Base-by-base conservation (phyloP, 2,113 vertebrate genomes). In the Taurulus bubalis region DNA sequence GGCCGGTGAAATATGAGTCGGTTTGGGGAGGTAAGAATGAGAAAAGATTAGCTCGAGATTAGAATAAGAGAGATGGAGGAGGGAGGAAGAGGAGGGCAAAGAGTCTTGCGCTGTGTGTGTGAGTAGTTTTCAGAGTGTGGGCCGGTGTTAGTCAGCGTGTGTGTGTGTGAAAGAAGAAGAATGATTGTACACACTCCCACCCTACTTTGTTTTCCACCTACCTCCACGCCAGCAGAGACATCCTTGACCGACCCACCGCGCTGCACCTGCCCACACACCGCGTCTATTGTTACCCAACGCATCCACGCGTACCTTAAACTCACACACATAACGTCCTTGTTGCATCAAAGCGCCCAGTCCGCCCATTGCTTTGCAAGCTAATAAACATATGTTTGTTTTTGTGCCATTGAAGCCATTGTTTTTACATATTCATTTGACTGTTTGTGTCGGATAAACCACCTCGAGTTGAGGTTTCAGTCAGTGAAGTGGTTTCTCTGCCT, bases 11-110 rank as follows among this genome's bases (percentile, higher is more conserved):
- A 94, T 95, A 95, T 94, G 94, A 93, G 90, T 82, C 73, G 79
- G 90, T 93, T 93, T 91, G 86, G 88, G 90, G 86, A 90, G 92
- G 90, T 93, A 91, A 92, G 92, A 92, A 92, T 90, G 91, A 91
- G 90, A 91, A 93, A 93, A 94, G 94, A 94, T 94, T 91, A 94
- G 91, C 36, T 86, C 87, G 87, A 93, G 94, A 94, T 94, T 93
- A 94, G 90, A 94, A 92, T 90, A 94, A 92, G 91, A 94, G 87
- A 94, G 93, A 93, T 92, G 91, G 77, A 90, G 89, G 82, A 91
- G 86, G 75, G 86, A 79, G 81, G 82, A 82, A 76, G 81, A 86
- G 73, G 87, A 87, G 87, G 85, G 87, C 86, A 85, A 82, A 87
- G 80, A 58, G 55, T 58, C 5, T 15, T 28, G 55, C 55, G 3